Conservation (phyloP, 2,797 vertebrate genomes). For the Coendou prehensilis region DNA sequence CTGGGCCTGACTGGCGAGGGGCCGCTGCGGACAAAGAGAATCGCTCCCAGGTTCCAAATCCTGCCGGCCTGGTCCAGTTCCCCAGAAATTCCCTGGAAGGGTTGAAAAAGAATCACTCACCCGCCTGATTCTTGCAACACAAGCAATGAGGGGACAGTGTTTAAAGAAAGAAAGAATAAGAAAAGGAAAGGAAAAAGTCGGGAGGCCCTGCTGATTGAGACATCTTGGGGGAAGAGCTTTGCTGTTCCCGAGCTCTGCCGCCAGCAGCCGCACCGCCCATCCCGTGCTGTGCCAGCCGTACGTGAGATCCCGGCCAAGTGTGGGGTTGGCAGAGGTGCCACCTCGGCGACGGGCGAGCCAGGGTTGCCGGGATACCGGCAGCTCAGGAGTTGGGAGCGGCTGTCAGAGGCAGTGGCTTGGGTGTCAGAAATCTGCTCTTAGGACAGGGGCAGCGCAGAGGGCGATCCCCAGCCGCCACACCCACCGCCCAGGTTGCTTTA, state of each 20-base stretch:
- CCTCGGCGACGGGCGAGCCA: slow-evolving; percentile 88
- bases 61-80: slow-evolving; percentile 91
- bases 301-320: slow-evolving; percentile 89
- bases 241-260: slow-evolving; percentile 82
- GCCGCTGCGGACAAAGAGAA: slow-evolving; percentile 91
- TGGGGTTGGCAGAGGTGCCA: slow-evolving; percentile 91
- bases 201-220: slow-evolving; percentile 95
- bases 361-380: slow-evolving; percentile 91
- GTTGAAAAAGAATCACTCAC: slow-evolving; percentile 92
- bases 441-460: not conserved
- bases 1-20: slow-evolving; percentile 92
- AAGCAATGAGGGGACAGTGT: slow-evolving; percentile 88
- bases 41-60: slow-evolving; percentile 92
- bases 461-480: not conserved
- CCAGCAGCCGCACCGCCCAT: slow-evolving; percentile 85
- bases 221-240: slow-evolving; percentile 90
- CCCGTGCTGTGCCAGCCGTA: slow-evolving; percentile 89
- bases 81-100: slow-evolving; percentile 88
- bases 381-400: not conserved
- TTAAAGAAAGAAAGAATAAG: slow-evolving; percentile 17
- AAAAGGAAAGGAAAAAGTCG: slow-evolving; percentile 52
- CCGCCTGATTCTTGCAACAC: slow-evolving; percentile 90
- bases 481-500: not conserved
- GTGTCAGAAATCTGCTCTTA: slow-evolving; percentile 46
- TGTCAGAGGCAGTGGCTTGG: not conserved